Conservation (phyloP, 2,888 invertebrate genomes). For the Ormyrus nitidulus region DNA sequence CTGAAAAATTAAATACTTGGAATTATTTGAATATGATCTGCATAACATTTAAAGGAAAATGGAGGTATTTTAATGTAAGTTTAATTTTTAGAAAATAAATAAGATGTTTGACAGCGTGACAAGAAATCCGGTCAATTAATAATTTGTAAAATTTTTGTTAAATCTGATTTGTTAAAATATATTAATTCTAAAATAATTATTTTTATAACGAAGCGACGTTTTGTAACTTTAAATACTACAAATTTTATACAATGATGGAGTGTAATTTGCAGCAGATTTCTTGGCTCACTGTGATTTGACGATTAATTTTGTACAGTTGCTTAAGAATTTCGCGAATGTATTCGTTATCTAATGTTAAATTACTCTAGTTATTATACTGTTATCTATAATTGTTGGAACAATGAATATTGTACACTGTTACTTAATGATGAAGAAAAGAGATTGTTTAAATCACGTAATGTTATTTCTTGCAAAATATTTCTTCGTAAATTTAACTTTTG, state of each 20-base stretch:
- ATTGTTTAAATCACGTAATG: conserved; percentile 48
- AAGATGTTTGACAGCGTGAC: conserved; percentile 41
- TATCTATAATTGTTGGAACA: conserved; percentile 57
- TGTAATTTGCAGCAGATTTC: conserved; percentile 42
- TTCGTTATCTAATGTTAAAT: conserved; percentile 55
- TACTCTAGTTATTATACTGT: conserved; percentile 54
- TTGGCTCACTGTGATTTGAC: conserved; percentile 50
- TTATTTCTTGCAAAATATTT: conserved; percentile 47
- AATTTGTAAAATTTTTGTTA: conserved; percentile 36
- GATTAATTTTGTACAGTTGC: conserved; percentile 57
- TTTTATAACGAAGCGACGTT: conserved; percentile 45
- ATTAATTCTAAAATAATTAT: conserved; percentile 52
- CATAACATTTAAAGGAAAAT: conserved; percentile 43
- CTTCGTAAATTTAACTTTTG: conserved; percentile 43
- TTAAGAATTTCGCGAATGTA: conserved; percentile 52
- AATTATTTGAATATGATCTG: conserved; percentile 53
- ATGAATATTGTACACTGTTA: conserved; percentile 58
- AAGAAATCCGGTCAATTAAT: conserved; percentile 48
- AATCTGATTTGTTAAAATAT: conserved; percentile 41
- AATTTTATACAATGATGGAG: conserved; percentile 30
- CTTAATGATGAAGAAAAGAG: conserved; percentile 49
- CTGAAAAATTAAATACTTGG: conserved; percentile 35
- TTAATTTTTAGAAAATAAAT: conserved; percentile 24
- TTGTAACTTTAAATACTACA: conserved; percentile 47
- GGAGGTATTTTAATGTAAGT: conserved; percentile 50